phyloP scores from a whole-genome alignment of 2,113 vertebrate genomes.

The Cochlearius cochlearius region DNA sequence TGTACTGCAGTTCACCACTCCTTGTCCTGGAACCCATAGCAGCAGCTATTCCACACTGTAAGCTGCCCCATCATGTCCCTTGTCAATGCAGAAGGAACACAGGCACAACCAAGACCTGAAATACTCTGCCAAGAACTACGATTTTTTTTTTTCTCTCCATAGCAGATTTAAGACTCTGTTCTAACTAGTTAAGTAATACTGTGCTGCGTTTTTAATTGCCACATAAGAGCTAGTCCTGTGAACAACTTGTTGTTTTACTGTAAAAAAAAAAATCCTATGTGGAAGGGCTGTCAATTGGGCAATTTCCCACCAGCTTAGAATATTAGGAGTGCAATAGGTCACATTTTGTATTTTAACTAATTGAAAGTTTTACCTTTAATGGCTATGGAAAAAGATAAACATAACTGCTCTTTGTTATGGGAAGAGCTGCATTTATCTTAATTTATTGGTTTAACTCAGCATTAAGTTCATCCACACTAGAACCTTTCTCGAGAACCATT shows the following conservation, averaged over 20 bases:
- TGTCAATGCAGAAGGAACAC: neutral
- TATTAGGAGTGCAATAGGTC: neutral
- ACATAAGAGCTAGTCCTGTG: neutral
- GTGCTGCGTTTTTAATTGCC: neutral
- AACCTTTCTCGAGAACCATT: neutral
- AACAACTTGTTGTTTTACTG: neutral
- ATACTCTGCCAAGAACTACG: neutral
- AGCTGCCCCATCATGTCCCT: neutral
- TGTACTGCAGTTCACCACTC: accelerated
- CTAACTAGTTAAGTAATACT: neutral
- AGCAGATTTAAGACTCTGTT: neutral
- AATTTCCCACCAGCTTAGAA: neutral
- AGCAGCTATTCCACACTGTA: neutral
- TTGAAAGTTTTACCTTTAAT: constrained; percentile 1
- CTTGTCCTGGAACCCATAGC: accelerated
- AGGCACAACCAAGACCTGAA: neutral
- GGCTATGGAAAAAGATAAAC: neutral
- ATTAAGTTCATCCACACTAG: neutral
- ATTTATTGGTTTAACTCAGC: neutral
- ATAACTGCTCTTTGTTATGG: neutral
- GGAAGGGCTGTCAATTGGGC: neutral
- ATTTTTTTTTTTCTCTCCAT: neutral
- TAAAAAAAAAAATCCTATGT: neutral
- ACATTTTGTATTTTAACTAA: neutral
- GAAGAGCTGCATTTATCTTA: neutral